Percentiles rank a stretch among this genome's conserved stretches.
Conservation (phyloP, 35 echinoderm and acorn worm genomes). For the Apostichopus parvimensis region DNA sequence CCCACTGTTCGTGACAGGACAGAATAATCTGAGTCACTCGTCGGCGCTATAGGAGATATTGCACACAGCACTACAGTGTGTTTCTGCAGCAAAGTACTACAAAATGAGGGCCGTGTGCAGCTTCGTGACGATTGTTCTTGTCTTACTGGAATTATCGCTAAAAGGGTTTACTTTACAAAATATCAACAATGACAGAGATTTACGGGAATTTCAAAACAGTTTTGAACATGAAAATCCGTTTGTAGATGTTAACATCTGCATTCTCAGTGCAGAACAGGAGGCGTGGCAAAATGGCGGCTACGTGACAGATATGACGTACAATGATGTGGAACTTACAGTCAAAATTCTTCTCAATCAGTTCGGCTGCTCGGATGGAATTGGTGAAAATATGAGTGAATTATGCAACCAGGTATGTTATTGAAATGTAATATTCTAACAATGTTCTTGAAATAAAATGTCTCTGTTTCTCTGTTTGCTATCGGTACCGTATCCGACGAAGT, state of each 20-base stretch:
- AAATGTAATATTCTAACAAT: no score
- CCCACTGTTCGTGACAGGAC: no score
- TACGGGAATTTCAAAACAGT: background rate
- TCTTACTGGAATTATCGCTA: background rate
- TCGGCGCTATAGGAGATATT: background rate
- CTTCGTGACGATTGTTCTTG: background rate
- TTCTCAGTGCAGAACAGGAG: background rate
- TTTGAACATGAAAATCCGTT: background rate
- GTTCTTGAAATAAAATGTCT: no score
- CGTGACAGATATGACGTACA: background rate
- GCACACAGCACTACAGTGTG: slow-evolving; percentile 17
- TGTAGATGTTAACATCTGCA: background rate
- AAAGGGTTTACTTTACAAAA: background rate
- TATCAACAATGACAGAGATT: no score
- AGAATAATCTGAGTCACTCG: no score
- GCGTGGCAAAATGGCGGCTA: background rate
- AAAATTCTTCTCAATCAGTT: background rate
- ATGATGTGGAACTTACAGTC: background rate
- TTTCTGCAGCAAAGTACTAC: background rate
- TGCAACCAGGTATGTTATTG: no score
- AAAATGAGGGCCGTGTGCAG: slow-evolving; percentile 39
- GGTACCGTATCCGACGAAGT: no score
- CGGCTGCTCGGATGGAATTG: background rate
- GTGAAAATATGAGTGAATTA: no score
- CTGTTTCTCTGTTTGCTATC: no score